phyloP scores from a whole-genome alignment of 2,113 vertebrate genomes.

The Strix aluco region DNA sequence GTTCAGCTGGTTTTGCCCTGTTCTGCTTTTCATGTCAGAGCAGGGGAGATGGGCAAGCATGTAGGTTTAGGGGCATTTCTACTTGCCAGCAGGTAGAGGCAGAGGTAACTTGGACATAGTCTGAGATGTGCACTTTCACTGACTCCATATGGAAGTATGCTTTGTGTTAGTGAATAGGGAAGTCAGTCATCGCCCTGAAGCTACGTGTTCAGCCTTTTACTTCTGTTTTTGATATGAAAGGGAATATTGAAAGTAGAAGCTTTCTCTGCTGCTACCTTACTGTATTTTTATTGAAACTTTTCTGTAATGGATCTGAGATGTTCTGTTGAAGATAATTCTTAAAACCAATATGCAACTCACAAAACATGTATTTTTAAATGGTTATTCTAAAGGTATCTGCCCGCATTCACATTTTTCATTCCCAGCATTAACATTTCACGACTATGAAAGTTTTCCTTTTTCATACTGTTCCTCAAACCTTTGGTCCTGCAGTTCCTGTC shows the following conservation, averaged over 20 bases:
- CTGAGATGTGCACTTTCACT: neutral
- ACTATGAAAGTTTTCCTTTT: neutral
- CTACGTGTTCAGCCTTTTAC: neutral
- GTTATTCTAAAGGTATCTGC: neutral
- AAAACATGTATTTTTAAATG: neutral
- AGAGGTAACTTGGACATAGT: neutral
- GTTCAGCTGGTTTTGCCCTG: neutral
- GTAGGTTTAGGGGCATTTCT: neutral
- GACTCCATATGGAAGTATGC: neutral
- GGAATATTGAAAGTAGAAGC: neutral
- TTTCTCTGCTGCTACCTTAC: neutral
- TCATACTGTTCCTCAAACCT: neutral
- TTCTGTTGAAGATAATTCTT: neutral
- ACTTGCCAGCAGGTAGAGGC: neutral
- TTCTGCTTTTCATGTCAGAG: neutral
- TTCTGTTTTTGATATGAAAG: neutral
- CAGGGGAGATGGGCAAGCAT: neutral
- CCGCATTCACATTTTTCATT: neutral
- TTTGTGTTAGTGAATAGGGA: neutral
- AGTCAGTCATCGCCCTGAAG: neutral
- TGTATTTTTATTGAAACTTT: neutral
- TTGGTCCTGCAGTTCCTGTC: neutral
- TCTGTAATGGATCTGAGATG: neutral
- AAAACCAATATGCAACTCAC: neutral
- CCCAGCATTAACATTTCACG: neutral